Base-by-base conservation (phyloP, 2,113 vertebrate species). In the Vulpes lagopus region DNA sequence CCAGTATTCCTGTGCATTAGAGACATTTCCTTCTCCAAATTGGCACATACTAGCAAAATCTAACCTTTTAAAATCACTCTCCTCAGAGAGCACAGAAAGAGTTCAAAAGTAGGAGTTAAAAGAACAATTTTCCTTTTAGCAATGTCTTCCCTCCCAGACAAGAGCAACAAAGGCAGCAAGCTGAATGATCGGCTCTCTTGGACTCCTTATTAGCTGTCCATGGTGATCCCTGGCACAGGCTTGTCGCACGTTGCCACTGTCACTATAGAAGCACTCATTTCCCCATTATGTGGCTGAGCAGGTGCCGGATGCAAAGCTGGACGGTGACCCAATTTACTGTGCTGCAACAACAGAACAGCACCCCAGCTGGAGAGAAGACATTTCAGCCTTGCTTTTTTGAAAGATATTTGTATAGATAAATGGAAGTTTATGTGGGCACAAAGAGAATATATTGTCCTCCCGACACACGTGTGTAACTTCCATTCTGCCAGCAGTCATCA, bases 321-420 rank as follows among this genome's bases (percentile, higher is more conserved):
- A 95, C 22, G 62, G 91, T 87, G 97, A 98, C 97, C 97, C 92
- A 98, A 93, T 98, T 98, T 17, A 3, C 85, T 84, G 35, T 27
- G 22, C 81, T 65, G 73, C 60, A 84, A 96, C 95, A 98, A 97
- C 93, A 95, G 97, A 99, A 97, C 14, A 1, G 38, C 67, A 95
- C 15, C 94, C 79, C 95, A 97, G 94, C 95, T 96, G 95, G 80
- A 95, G 82, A 67, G 22, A 87, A 97, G 97, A 89, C 91, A 97
- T 93, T 97, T 97, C 91, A 55, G 96, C 78, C 95, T 91, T 96
- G 92, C 93, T 97, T 88, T 94, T 98, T 98, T 98, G 98, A 98
- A 83, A 97, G 91, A 97, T 97, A 97, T 98, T 97, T 98, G 98
- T 98, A 96, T 95, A 96, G 98, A 98, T 98, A 97, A 98, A 96